Conservation (phyloP, 2,888 invertebrate genomes). For the Protonemura montana region DNA sequence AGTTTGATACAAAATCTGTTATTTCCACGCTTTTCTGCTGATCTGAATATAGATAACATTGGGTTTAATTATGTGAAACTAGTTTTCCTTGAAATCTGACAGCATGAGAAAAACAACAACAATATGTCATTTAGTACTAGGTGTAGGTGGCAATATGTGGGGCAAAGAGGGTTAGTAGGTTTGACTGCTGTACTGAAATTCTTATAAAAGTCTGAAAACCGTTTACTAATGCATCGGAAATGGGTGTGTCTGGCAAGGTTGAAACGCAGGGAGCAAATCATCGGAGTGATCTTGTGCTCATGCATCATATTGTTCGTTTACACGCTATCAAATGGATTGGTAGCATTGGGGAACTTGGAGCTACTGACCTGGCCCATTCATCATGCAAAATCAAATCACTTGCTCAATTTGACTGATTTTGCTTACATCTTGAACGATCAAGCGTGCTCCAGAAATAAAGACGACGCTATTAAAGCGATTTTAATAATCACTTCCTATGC, state of each 20-base stretch:
- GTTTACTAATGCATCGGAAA: neutral
- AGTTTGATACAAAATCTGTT: too few species aligned
- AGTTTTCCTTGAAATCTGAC: conserved; percentile 1
- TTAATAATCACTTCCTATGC: conserved; percentile 79
- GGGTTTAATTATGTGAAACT: too few species aligned
- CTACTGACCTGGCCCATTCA: neutral
- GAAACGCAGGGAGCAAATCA: neutral
- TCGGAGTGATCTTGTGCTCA: neutral
- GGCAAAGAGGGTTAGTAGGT: too few species aligned
- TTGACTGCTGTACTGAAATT: too few species aligned
- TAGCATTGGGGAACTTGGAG: neutral
- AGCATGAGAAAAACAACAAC: neutral
- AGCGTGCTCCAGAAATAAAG: conserved; percentile 49
- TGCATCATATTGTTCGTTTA: neutral
- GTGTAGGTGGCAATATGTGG: neutral
- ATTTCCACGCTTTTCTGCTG: too few species aligned
- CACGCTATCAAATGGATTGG: neutral
- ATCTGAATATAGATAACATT: too few species aligned
- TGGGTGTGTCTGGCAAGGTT: neutral
- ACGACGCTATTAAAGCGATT: conserved; percentile 49
- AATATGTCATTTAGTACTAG: neutral
- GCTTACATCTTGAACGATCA: conserved; percentile 53
- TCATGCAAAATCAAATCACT: neutral
- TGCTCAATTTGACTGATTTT: conserved; percentile 51
- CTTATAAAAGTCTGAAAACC: too few species aligned